A percentile compares a stretch with the other conserved stretches of the same genome.
phyloP scores from a whole-genome alignment of 2,113 vertebrate genomes.

The Speoplatyrhinus poulsoni region DNA sequence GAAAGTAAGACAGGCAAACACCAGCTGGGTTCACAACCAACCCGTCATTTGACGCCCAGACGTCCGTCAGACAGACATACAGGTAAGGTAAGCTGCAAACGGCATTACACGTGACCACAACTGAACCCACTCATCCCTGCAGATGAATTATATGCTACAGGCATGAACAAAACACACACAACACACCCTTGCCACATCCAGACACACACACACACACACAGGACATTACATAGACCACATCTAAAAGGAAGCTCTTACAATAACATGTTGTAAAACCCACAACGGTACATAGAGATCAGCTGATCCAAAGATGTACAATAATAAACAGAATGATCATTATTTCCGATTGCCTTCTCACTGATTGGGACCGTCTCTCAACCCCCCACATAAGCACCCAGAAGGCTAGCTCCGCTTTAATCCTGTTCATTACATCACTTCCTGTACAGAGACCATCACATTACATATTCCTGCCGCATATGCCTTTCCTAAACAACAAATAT shows the following conservation, averaged over 20 bases:
- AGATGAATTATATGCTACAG: slow-evolving; percentile 27
- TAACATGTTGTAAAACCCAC: neutral
- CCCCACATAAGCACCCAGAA: slow-evolving; percentile 3
- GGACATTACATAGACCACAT: slow-evolving; percentile 30
- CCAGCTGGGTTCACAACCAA: slow-evolving; percentile 2
- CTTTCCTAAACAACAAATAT: slow-evolving; percentile 4
- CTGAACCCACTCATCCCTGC: slow-evolving; percentile 26
- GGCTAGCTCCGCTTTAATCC: slow-evolving; percentile 24
- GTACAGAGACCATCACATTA: neutral
- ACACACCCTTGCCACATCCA: slow-evolving; percentile 35
- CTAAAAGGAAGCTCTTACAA: slow-evolving; percentile 37
- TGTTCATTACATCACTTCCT: neutral
- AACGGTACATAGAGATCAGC: slow-evolving; percentile 19
- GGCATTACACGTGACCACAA: neutral
- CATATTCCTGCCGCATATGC: neutral
- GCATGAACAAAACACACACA: slow-evolving; percentile 20
- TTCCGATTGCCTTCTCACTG: slow-evolving; percentile 14
- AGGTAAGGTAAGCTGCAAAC: neutral
- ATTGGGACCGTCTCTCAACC: slow-evolving; percentile 28
- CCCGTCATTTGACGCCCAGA: neutral
- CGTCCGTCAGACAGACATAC: neutral
- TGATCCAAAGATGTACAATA: slow-evolving; percentile 1
- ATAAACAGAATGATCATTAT: slow-evolving; percentile 23
- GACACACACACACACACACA: slow-evolving; percentile 1
- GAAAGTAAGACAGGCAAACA: neutral